A percentile compares a stretch with the other conserved stretches of the same genome.
Evolutionary conservation across 2,113 vertebrate genomes (phyloP).

Genomic region (Dascyllus trimaculatus): DNA sequence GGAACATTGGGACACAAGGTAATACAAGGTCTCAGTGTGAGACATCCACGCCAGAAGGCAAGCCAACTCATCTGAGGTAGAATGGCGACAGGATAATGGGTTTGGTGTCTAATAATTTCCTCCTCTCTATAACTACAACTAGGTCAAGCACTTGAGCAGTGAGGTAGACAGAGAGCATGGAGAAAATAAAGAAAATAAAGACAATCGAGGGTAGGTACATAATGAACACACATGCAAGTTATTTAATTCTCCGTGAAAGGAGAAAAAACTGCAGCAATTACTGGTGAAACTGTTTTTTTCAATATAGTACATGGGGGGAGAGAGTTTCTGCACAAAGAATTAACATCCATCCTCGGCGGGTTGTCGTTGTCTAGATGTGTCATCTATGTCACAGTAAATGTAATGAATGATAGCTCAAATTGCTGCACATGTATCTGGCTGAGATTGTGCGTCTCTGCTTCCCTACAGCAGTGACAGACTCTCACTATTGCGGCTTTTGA

Average conservation of each 20-base stretch:
- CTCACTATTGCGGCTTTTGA: constrained; percentile 31
- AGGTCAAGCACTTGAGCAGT: constrained; percentile 31
- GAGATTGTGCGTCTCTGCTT: not conserved
- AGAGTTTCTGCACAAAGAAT: no score
- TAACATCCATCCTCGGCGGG: no score
- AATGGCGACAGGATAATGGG: constrained; percentile 11
- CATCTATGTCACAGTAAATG: not conserved
- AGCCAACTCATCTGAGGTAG: constrained; percentile 5
- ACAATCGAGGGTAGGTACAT: not conserved
- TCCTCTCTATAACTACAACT: constrained; percentile 28
- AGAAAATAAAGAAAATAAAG: not conserved
- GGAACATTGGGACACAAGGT: constrained; percentile 29
- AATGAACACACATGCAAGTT: no score
- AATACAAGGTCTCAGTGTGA: constrained; percentile 41
- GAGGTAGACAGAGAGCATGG: not conserved
- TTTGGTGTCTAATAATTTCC: constrained; percentile 22
- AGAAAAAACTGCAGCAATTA: not conserved
- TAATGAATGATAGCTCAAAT: not conserved
- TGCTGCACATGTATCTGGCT: not conserved
- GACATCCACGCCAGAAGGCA: constrained; percentile 29
- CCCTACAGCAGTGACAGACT: not conserved
- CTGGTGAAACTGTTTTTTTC: not conserved
- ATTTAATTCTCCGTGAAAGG: no score
- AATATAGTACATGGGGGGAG: not conserved
- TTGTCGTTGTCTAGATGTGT: no score